A percentile compares a stretch with the other conserved stretches of the same genome.
Evolutionary conservation across 37 sponge, comb jelly and placozoan genomes (phyloP).

Genomic region (Cladorhizidae sp.): DNA sequence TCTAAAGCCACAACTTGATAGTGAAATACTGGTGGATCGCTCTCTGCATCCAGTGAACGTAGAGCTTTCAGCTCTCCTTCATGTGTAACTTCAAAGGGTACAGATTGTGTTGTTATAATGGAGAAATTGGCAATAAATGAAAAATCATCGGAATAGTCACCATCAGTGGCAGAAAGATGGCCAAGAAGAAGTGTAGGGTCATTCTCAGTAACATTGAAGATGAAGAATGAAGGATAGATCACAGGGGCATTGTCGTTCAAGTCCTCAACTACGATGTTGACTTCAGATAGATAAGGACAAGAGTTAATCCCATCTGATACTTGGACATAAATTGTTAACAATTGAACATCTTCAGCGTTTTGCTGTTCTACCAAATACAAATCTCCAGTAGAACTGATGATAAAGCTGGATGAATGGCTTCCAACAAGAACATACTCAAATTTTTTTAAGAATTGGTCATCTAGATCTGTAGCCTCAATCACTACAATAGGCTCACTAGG

Average conservation of each 20-base stretch:
- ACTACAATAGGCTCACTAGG: conserved; percentile 21
- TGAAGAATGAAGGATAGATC: conserved; percentile 14
- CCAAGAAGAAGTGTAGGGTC: conserved; percentile 15
- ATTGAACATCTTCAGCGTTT: conserved; percentile 6
- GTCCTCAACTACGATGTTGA: conserved; percentile 20
- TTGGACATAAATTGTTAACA: neutral
- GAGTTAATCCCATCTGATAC: conserved; percentile 7
- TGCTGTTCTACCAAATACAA: conserved; percentile 13
- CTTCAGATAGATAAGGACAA: conserved; percentile 6
- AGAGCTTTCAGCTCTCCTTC: conserved; percentile 27
- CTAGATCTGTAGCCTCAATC: conserved; percentile 5
- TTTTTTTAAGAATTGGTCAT: neutral
- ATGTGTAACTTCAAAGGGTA: conserved; percentile 16
- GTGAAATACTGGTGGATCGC: conserved; percentile 4
- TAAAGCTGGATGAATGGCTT: conserved; percentile 4
- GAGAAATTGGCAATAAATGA: conserved; percentile 16
- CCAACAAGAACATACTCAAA: conserved; percentile 6
- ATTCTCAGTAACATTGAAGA: conserved; percentile 27
- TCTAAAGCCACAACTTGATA: conserved; percentile 49
- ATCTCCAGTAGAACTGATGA: conserved; percentile 26
- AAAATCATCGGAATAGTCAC: conserved; percentile 28
- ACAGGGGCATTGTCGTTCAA: conserved; percentile 53
- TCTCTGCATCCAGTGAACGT: conserved; percentile 58
- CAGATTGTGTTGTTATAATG: neutral
- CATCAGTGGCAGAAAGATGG: conserved; percentile 34